These are phyloP conservation scores for Mythimna loreyi DNA, from an alignment of 2,888 invertebrate genomes.

Conservation along the genomic window DNA sequence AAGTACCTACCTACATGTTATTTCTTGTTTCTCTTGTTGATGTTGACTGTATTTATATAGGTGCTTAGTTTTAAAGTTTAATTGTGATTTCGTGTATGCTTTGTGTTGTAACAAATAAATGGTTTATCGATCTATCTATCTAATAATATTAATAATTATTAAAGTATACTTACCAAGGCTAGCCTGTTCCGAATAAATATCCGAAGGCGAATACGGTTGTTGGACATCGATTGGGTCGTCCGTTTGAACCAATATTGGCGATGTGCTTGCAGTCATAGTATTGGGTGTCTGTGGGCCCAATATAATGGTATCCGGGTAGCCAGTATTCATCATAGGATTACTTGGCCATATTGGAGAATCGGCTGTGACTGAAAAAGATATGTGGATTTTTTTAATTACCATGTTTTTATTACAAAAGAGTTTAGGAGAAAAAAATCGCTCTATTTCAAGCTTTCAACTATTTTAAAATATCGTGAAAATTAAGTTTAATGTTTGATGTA, in stretches of 20 bases:
- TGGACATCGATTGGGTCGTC: conserved; percentile 35
- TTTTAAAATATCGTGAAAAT: neutral
- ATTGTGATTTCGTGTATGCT: too few relatives aligned
- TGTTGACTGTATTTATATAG: too few relatives aligned
- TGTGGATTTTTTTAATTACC: neutral
- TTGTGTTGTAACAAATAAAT: too few relatives aligned
- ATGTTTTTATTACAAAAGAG: neutral
- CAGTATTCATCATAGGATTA: neutral
- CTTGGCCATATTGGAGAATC: conserved; percentile 54
- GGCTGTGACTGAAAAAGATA: conserved; percentile 34
- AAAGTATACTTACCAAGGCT: conserved; percentile 38
- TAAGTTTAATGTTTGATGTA: neutral
- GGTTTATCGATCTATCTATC: too few relatives aligned
- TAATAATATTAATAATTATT: too few relatives aligned
- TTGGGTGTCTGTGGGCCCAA: conserved; percentile 2
- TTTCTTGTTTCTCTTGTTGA: too few relatives aligned
- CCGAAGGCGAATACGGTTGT: conserved; percentile 78
- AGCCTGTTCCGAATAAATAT: conserved; percentile 67
- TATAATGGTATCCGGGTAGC: conserved; percentile 2
- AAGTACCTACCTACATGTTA: too few relatives aligned
- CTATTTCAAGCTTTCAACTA: neutral
- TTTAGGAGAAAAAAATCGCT: neutral
- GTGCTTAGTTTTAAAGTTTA: too few relatives aligned
- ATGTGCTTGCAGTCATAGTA: neutral
- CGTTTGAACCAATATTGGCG: conserved; percentile 57